Percentiles rank a stretch among this genome's conserved stretches.
phyloP scores from a whole-genome alignment of 30 jellyfish, hydroid and myxozoan genomes.

The Chironex yamaguchii region DNA sequence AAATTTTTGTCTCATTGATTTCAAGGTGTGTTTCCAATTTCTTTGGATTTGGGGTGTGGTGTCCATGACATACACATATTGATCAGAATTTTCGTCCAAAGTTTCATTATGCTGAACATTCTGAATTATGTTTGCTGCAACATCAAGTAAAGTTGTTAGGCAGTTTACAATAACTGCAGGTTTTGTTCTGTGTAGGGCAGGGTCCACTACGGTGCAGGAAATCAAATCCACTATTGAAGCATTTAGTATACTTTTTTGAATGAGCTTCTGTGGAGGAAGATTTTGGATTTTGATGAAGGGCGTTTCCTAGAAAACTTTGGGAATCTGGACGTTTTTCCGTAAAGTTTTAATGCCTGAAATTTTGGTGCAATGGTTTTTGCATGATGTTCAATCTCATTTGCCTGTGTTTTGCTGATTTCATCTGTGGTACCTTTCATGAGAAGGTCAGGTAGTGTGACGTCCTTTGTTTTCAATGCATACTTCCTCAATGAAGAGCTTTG shows the following conservation, averaged over 20 bases:
- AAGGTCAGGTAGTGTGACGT: slow-evolving; percentile 17
- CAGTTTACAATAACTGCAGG: slow-evolving; percentile 44
- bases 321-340: not conserved
- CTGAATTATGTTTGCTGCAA: not conserved
- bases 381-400: not conserved
- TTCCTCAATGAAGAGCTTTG: slow-evolving; percentile 1
- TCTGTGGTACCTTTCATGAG: slow-evolving; percentile 29
- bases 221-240: slow-evolving; percentile 64
- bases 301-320: not conserved
- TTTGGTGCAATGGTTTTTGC: not conserved
- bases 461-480: slow-evolving; percentile 2
- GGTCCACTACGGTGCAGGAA: slow-evolving; percentile 50
- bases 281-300: slow-evolving; percentile 4
- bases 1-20: slow-evolving; percentile 5
- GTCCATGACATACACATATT: slow-evolving; percentile 18
- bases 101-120: slow-evolving; percentile 17
- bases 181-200: slow-evolving; percentile 49
- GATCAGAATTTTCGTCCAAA: slow-evolving; percentile 50
- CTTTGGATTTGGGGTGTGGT: slow-evolving; percentile 8
- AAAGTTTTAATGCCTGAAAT: slow-evolving; percentile 21
- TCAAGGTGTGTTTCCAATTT: slow-evolving; percentile 24
- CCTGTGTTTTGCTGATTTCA: slow-evolving; percentile 5
- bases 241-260: not conserved
- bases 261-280: not conserved
- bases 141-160: slow-evolving; percentile 61